Evolutionary conservation across 2,888 invertebrate genomes (phyloP).

Genomic region (Synergus gifuensis): DNA sequence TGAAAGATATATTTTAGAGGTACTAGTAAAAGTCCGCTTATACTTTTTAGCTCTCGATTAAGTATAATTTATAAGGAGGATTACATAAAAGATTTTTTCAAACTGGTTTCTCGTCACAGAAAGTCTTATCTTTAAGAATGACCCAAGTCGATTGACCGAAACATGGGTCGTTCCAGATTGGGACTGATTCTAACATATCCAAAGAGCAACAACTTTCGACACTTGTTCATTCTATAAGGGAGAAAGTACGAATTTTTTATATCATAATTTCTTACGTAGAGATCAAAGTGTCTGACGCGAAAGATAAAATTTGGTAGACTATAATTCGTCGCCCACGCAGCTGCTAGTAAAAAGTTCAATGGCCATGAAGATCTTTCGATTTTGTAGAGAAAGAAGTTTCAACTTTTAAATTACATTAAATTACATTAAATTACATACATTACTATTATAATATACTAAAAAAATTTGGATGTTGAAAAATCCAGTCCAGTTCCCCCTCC

Average conservation of each 20-base stretch:
- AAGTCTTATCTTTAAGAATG: neutral
- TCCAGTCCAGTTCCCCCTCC: neutral
- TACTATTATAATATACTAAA: neutral
- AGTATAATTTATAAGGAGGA: conserved; percentile 8
- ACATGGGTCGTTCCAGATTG: conserved; percentile 1
- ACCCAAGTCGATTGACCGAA: neutral
- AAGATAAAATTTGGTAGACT: conserved; percentile 11
- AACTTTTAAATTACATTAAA: conserved; percentile 8
- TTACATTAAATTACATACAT: neutral
- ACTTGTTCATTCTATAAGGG: neutral
- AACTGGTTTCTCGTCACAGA: conserved; percentile 5
- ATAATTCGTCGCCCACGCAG: conserved; percentile 27
- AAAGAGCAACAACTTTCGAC: neutral
- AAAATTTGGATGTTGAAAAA: too few relatives aligned
- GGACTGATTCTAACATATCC: conserved; percentile 1
- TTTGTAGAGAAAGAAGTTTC: conserved; percentile 5
- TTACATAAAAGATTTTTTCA: conserved; percentile 8
- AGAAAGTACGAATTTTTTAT: conserved; percentile 2
- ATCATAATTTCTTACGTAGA: neutral
- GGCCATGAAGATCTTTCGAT: conserved; percentile 4
- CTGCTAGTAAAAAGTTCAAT: conserved; percentile 32
- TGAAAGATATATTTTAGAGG: neutral
- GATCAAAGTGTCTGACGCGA: conserved; percentile 7
- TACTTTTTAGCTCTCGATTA: conserved; percentile 13
- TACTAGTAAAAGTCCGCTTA: neutral